Evolutionary conservation across 2,797 vertebrate genomes (phyloP), one percentile per base, ranked within the genome.

Genomic region (Anomalospiza imberbis): DNA sequence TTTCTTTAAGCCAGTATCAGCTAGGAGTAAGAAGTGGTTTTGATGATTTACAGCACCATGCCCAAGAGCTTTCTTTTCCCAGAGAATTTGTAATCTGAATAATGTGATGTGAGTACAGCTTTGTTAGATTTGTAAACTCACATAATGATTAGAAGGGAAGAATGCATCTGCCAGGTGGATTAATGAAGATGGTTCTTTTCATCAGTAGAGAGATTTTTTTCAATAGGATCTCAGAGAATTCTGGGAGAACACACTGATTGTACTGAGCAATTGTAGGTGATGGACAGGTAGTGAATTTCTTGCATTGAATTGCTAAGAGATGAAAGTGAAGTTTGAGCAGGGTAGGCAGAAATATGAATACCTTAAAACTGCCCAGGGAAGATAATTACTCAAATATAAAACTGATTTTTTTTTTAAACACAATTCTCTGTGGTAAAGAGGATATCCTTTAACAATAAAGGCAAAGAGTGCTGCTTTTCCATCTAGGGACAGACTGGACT

Each of bases 41-140:
- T 95, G 92, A 67, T 91, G 65, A 87, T 82, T 89, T 84, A 79
- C 57, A 91, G 72, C 75, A 68, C 40, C 14, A 13, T 95, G 32
- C 58, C 62, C 1, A 3, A 75, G 51, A 85, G 57, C 75, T 77
- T 91, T 89, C 68, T 89, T 77, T 81, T 93, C 51, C 61, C 65
- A 55, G 53, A 60, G 71, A 65, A 58, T 85, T 77, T 92, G 80
- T 96, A 67, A 85, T 93, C 45, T 85, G 85, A 89, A 85, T 92
- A 92, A 89, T 10, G 14, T 89, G 75, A 89, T 77, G 75, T 15
- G 70, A 89, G 62, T 92, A 63, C 73, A 78, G 54, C 75, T 96
- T 92, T 94, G 92, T 93, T 95, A 93, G 82, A 91, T 89, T 83
- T 93, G 92, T 94, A 89, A 95, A 90, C 73, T 90, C 40, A 48